These are phyloP conservation scores for Jacana jacana DNA, from an alignment of 2,113 vertebrate species.

Conservation along the genomic window DNA sequence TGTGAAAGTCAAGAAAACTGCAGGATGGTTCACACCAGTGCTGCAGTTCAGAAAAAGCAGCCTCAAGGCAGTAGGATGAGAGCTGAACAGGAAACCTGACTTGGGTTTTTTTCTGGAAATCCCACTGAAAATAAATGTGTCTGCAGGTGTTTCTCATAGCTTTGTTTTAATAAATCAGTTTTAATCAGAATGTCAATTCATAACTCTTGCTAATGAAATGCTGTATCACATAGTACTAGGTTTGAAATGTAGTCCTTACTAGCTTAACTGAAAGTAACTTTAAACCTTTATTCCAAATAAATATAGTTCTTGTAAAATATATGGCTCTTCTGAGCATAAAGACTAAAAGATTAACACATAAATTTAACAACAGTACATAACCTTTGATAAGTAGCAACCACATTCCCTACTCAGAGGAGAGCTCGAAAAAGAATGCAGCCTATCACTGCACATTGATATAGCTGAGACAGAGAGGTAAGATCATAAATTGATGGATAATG, in stretches of 20 bases:
- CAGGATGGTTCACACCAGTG: not conserved
- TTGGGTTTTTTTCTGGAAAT: not conserved
- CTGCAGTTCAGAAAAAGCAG: not conserved
- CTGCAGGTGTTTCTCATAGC: not conserved
- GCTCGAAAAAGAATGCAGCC: not conserved
- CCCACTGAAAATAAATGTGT: not conserved
- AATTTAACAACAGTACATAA: not conserved
- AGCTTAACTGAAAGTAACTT: not conserved
- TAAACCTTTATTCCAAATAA: not conserved
- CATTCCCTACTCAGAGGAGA: not conserved
- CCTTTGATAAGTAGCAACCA: not conserved
- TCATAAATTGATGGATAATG: conserved; percentile 15
- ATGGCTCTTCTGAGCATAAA: not conserved
- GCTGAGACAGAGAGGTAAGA: not conserved
- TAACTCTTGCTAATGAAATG: conserved; percentile 7
- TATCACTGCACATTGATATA: not conserved
- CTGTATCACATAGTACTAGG: not conserved
- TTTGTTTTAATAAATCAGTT: conserved; percentile 9
- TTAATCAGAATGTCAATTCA: conserved; percentile 13
- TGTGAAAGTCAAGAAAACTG: not conserved
- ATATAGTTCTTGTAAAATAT: not conserved
- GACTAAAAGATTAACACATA: not conserved
- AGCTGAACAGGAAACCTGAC: not conserved
- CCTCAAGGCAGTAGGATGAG: not conserved
- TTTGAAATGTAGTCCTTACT: not conserved